phyloP scores from a whole-genome alignment of 2,888 invertebrate species.

The Cheilosia pagana region DNA sequence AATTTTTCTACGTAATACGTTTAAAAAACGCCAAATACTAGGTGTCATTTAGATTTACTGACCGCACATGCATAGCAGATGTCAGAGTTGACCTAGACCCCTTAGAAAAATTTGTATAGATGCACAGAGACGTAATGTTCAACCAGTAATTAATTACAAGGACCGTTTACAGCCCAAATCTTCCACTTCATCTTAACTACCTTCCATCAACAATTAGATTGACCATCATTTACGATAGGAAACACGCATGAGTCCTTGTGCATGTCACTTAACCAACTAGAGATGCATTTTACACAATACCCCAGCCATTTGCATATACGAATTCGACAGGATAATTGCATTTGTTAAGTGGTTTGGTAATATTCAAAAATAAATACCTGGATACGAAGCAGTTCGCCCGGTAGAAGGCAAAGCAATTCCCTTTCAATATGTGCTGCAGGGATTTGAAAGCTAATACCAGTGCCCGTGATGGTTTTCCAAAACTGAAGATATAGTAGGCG shows the following conservation, averaged over 20 bases:
- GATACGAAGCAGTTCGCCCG: background rate
- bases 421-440: conserved; percentile 9
- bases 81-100: too few relatives aligned
- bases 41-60: too few relatives aligned
- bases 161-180: too few relatives aligned
- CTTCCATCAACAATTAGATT: too few relatives aligned
- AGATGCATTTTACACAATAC: background rate
- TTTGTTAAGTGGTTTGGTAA: conserved; percentile 31
- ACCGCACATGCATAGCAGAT: too few relatives aligned
- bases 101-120: too few relatives aligned
- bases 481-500: background rate
- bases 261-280: background rate
- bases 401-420: conserved; percentile 1
- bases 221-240: background rate
- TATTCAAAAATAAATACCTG: conserved; percentile 9
- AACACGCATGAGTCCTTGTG: background rate
- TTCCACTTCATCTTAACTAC: too few relatives aligned
- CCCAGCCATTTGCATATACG: conserved; percentile 13
- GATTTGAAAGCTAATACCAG: conserved; percentile 14
- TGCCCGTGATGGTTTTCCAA: conserved; percentile 1
- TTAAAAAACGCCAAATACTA: too few relatives aligned
- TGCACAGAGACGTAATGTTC: too few relatives aligned
- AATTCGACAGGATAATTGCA: conserved; percentile 30
- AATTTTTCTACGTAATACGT: too few relatives aligned
- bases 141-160: too few relatives aligned